Percentiles rank a stretch among this genome's conserved stretches.
These are phyloP conservation scores for Mugil cephalus DNA, from an alignment of 2,113 vertebrate genomes.

Conservation along the genomic window DNA sequence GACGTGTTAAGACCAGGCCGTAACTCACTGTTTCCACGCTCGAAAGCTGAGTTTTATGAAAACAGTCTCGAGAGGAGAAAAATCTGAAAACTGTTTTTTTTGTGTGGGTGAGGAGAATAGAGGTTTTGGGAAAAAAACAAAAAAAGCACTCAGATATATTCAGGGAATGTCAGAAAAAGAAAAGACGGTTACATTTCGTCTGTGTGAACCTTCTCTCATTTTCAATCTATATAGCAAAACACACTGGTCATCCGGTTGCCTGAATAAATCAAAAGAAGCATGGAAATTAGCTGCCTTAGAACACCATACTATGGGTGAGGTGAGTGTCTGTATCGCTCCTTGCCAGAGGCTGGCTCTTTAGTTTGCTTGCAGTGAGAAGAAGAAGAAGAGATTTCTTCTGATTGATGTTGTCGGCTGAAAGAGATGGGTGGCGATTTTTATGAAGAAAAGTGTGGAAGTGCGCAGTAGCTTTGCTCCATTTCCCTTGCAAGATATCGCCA, in stretches of 20 bases:
- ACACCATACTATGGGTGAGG: background rate
- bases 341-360: background rate
- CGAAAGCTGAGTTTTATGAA: background rate
- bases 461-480: constrained; percentile 6
- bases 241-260: no score
- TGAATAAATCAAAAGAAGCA: background rate
- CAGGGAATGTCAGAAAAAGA: background rate
- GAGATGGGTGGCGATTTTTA: background rate
- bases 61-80: background rate
- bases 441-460: background rate
- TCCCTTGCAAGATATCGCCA: constrained; percentile 20
- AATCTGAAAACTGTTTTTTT: constrained; percentile 24
- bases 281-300: no score
- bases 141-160: constrained; percentile 14
- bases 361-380: no score
- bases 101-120: constrained; percentile 19
- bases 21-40: background rate
- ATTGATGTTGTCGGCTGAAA: background rate
- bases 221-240: background rate
- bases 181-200: background rate
- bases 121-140: no score
- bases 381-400: background rate
- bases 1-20: no score
- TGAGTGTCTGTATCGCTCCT: background rate
- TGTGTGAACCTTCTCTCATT: background rate